These are phyloP conservation scores for Acronicta alni DNA, from an alignment of 2,888 invertebrate genomes.

Conservation along the genomic window DNA sequence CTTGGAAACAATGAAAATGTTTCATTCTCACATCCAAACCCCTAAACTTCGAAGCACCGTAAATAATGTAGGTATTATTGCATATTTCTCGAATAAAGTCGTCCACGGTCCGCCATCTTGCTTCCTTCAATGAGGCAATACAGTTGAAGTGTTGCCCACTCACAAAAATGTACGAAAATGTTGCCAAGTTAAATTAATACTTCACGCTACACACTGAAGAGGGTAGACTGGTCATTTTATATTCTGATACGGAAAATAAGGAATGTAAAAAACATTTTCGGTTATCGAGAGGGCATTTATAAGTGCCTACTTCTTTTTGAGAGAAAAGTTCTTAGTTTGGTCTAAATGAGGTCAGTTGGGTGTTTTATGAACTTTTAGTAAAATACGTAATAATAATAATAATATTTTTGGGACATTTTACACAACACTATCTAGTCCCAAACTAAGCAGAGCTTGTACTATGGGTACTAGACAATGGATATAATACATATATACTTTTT, in stretches of 20 bases:
- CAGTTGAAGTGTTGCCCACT: constrained; percentile 60
- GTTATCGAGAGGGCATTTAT: constrained; percentile 25
- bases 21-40: constrained; percentile 24
- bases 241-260: constrained; percentile 35
- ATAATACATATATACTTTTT: too few relatives aligned
- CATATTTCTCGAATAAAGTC: constrained; percentile 76
- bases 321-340: constrained; percentile 11
- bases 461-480: too few relatives aligned
- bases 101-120: constrained; percentile 69
- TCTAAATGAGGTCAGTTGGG: constrained; percentile 2
- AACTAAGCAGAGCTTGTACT: too few relatives aligned
- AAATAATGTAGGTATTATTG: constrained; percentile 75
- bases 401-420: too few relatives aligned
- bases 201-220: constrained; percentile 50
- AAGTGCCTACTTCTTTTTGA: not conserved
- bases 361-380: too few relatives aligned
- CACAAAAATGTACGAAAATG: constrained; percentile 59
- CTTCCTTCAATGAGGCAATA: constrained; percentile 64
- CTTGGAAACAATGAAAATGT: not conserved
- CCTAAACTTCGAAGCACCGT: constrained; percentile 58
- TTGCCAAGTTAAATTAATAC: constrained; percentile 63
- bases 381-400: too few relatives aligned
- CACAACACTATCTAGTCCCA: too few relatives aligned
- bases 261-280: constrained; percentile 18
- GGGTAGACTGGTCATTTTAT: constrained; percentile 55